phyloP scores from a whole-genome alignment of 2,113 vertebrate species.

The Misgurnus anguillicaudatus region DNA sequence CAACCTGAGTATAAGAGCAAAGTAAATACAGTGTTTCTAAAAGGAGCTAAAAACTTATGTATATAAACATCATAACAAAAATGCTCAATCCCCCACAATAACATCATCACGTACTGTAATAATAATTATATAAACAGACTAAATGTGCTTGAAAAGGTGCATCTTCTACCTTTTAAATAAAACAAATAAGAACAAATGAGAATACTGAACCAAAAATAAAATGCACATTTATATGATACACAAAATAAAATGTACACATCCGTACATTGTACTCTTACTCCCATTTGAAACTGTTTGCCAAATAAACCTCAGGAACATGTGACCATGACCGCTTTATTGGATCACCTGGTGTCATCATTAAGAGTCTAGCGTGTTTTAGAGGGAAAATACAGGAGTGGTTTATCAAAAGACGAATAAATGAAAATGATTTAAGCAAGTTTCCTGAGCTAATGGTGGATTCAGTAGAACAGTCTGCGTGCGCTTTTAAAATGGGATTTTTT shows the following conservation, averaged over 20 bases:
- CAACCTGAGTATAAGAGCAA: constrained; percentile 54
- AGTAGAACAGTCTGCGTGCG: constrained; percentile 1
- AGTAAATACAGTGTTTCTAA: constrained; percentile 31
- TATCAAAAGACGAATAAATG: constrained; percentile 11
- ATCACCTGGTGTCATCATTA: background rate
- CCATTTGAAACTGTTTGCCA: background rate
- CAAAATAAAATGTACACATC: background rate
- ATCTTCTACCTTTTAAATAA: constrained; percentile 39
- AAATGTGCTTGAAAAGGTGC: constrained; percentile 17
- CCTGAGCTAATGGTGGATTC: constrained; percentile 30
- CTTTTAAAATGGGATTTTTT: background rate
- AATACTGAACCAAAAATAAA: constrained; percentile 28
- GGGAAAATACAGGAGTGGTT: background rate
- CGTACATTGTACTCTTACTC: background rate
- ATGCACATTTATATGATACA: constrained; percentile 6
- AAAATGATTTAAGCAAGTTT: constrained; percentile 2
- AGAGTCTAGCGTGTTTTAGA: background rate
- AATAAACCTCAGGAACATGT: constrained; percentile 19
- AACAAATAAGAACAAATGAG: constrained; percentile 10
- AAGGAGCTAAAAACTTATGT: constrained; percentile 16
- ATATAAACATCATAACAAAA: constrained; percentile 31
- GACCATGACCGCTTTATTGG: background rate
- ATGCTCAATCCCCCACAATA: background rate
- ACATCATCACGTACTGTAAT: background rate
- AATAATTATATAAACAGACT: constrained; percentile 29